A percentile compares a stretch with the other conserved stretches of the same genome.
Conservation (phyloP, 2,113 vertebrate species). For the Labeo catla region DNA sequence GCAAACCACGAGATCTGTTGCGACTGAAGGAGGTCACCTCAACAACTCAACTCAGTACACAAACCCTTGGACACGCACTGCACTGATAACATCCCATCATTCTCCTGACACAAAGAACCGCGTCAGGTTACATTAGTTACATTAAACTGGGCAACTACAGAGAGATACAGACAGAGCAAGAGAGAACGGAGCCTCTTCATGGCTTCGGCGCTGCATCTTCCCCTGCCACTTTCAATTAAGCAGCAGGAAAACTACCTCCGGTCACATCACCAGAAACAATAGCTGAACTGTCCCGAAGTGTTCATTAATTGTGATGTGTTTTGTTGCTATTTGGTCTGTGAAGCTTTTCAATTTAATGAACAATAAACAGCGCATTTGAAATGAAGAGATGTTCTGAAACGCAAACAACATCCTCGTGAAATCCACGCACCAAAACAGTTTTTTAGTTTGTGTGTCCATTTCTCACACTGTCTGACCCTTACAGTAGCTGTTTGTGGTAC, state of each 20-base stretch:
- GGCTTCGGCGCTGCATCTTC: conserved; percentile 8
- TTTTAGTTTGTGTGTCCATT: background rate
- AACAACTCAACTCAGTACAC: background rate
- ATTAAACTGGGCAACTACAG: conserved; percentile 53
- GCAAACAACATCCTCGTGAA: background rate
- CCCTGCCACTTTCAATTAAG: conserved; percentile 36
- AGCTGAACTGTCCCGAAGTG: background rate
- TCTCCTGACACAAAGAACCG: conserved; percentile 45
- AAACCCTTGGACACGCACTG: conserved; percentile 5
- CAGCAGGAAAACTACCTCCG: background rate
- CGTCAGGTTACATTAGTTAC: conserved; percentile 53
- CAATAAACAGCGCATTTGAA: background rate
- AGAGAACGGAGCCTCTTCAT: background rate
- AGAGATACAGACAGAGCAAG: conserved; percentile 27
- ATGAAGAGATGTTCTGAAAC: background rate
- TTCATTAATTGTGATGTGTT: background rate
- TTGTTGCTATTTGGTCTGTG: background rate
- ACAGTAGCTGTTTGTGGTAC: background rate
- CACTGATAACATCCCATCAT: conserved; percentile 27
- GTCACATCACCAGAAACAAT: conserved; percentile 28
- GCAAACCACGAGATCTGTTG: background rate
- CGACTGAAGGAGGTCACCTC: conserved; percentile 29
- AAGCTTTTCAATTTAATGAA: background rate
- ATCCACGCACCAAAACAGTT: background rate
- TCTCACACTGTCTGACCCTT: background rate